Base-by-base conservation (phyloP, 2,113 vertebrate genomes). In the Petromus typicus region DNA sequence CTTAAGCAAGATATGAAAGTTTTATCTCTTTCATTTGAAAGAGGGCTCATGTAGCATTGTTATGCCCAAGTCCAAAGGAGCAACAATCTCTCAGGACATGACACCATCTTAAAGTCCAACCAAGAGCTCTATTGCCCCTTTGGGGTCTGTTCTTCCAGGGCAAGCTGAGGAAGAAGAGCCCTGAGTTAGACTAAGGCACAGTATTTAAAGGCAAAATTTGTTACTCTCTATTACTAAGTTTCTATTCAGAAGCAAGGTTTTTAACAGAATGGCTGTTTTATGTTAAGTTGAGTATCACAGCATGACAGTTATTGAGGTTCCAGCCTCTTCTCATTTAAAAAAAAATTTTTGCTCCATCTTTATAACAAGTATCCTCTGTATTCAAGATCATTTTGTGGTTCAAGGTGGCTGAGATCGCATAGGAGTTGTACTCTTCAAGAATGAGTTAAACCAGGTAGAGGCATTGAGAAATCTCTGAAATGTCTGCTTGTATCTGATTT, bases 11-110 rank as follows among this genome's bases (percentile, higher is more conserved):
- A 91, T 11, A 61, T 61, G n/a, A 20, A 78, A 34, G 25, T 82
- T 88, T 86, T 56, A 76, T 93, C 45, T 92, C 45, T 92, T 57
- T 86, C n/a, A 40, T 73, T 84, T 76, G 66, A 89, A 76, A 91
- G 67, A 89, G 63, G 3, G 34, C 63, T 84, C 20, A 25, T 73
- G 12, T 32, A 63, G n/a, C 48, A 51, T 51, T n/a, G n/a, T n/a
- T n/a, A n/a, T n/a, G n/a, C n/a, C n/a, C n/a, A n/a, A n/a, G n/a
- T n/a, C n/a, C n/a, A n/a, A n/a, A n/a, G n/a, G n/a, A n/a, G n/a
- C n/a, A n/a, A n/a, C n/a, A n/a, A n/a, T n/a, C n/a, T n/a, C n/a
- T n/a, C n/a, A n/a, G n/a, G n/a, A n/a, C n/a, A n/a, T n/a, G n/a
- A n/a, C n/a, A n/a, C n/a, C n/a, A n/a, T n/a, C n/a, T n/a, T n/a